These are phyloP conservation scores for Atrina japonica DNA, from an alignment of 2,888 invertebrate species.

Conservation along the genomic window DNA sequence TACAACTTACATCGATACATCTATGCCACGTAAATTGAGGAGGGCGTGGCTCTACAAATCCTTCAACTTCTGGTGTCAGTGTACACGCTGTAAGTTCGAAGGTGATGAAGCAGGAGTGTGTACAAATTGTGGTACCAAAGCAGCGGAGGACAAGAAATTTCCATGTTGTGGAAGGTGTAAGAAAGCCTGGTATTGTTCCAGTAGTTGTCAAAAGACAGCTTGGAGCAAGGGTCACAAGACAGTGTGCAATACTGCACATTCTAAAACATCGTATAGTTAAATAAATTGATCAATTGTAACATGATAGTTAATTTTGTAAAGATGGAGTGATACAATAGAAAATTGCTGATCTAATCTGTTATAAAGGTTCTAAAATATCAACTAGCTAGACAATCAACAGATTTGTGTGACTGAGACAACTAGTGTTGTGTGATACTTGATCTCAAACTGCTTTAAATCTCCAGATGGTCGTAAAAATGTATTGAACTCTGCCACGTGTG, in stretches of 20 bases:
- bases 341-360: no score
- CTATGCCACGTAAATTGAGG: conserved; percentile 68
- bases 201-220: conserved; percentile 67
- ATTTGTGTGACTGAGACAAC: no score
- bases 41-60: conserved; percentile 75
- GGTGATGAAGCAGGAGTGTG: conserved; percentile 68
- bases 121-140: conserved; percentile 65
- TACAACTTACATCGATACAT: conserved; percentile 73
- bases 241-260: conserved; percentile 65
- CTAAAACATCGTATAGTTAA: conserved; percentile 36
- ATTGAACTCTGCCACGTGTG: no score
- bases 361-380: no score
- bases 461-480: no score
- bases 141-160: conserved; percentile 62
- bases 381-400: no score
- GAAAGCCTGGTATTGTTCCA: conserved; percentile 74
- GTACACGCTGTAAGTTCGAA: conserved; percentile 70
- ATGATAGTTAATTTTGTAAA: no score
- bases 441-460: no score
- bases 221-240: conserved; percentile 73
- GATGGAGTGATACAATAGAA: no score
- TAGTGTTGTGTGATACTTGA: no score
- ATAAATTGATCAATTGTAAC: no score
- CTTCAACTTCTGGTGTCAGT: conserved; percentile 76
- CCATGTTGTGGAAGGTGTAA: conserved; percentile 71